A percentile compares a stretch with the other conserved stretches of the same genome.
phyloP scores from a whole-genome alignment of 2,797 vertebrate genomes.

The Anolis apletophallus region DNA sequence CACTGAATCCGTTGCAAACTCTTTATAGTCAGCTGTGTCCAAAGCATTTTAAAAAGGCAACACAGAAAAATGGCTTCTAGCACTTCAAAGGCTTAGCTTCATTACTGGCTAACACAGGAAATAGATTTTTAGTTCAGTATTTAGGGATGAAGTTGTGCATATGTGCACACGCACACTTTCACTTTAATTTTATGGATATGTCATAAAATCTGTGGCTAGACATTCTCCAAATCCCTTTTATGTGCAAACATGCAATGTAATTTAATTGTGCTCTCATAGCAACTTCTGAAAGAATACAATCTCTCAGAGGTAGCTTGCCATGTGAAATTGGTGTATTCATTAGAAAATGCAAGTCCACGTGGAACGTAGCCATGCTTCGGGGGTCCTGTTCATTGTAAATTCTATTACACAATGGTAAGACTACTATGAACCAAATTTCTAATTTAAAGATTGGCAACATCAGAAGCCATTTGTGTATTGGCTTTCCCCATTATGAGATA shows the following conservation, averaged over 20 bases:
- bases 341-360: not conserved
- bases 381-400: not conserved
- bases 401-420: not conserved
- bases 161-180: too few relatives aligned
- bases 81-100: too few relatives aligned
- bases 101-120: too few relatives aligned
- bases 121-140: too few relatives aligned
- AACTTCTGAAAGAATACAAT: not conserved
- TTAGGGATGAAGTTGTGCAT: too few relatives aligned
- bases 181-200: too few relatives aligned
- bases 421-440: not conserved
- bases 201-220: too few relatives aligned
- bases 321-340: not conserved
- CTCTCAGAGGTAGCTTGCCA: not conserved
- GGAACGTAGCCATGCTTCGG: not conserved
- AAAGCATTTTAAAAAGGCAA: too few relatives aligned
- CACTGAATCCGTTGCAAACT: too few relatives aligned
- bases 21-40: too few relatives aligned
- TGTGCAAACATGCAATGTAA: not conserved
- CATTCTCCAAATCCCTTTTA: too few relatives aligned
- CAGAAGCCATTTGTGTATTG: not conserved
- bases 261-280: not conserved
- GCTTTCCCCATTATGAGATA: not conserved
- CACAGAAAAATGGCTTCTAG: too few relatives aligned
- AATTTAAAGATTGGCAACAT: not conserved